Evolutionary conservation across 2,797 vertebrate genomes (phyloP).

Genomic region (Sebastes nivosus): DNA sequence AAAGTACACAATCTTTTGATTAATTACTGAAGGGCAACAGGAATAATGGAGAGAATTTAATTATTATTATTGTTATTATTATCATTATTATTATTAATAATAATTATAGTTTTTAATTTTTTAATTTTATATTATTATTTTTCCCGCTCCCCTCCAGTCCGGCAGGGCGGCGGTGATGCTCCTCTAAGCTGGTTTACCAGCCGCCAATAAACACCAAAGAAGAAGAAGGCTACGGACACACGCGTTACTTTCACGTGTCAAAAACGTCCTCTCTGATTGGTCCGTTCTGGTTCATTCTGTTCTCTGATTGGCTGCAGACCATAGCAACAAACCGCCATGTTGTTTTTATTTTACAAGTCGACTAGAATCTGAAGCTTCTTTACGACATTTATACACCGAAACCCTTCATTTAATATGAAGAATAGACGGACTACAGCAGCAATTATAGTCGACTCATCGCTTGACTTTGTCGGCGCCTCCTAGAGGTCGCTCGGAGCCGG

Average conservation of each 20-base stretch:
- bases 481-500: slow-evolving; percentile 29
- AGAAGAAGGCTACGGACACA: neutral
- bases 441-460: neutral
- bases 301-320: slow-evolving; percentile 75
- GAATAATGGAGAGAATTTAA: too few relatives aligned
- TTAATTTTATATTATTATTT: too few relatives aligned
- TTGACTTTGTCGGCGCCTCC: neutral
- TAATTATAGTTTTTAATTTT: too few relatives aligned
- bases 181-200: rapidly evolving
- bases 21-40: too few relatives aligned
- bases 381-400: slow-evolving; percentile 36
- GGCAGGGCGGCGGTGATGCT: too few relatives aligned
- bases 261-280: slow-evolving; percentile 81
- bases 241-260: slow-evolving; percentile 76
- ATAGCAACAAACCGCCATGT: slow-evolving; percentile 85
- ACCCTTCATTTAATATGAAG: neutral
- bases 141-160: too few relatives aligned
- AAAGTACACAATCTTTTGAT: too few relatives aligned
- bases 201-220: too few relatives aligned
- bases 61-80: too few relatives aligned
- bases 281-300: slow-evolving; percentile 56
- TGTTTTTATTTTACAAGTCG: slow-evolving; percentile 50
- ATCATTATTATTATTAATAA: too few relatives aligned
- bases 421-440: neutral
- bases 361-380: slow-evolving; percentile 60